Evolutionary conservation across 2,888 invertebrate species (phyloP), one percentile per base, ranked within the genome.

Genomic region (Philereme transversata): DNA sequence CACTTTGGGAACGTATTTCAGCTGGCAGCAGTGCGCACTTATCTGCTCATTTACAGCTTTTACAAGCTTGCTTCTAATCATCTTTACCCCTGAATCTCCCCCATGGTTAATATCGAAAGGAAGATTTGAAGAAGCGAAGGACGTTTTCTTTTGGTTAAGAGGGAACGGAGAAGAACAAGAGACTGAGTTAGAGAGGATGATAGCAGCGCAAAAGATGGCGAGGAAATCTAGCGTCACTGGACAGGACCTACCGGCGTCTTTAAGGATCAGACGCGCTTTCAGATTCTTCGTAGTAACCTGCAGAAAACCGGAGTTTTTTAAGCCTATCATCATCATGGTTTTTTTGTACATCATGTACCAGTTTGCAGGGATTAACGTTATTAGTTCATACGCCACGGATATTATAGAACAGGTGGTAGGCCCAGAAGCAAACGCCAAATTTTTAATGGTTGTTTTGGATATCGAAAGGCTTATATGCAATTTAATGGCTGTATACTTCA

Each of bases 341-440:
- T 86, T 93, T 1, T 86, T 95, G 55, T 95, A 96, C 69, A 91
- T 93, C 0, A 93, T 94, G 75, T 94, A 94, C 71, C 96, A 96
- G 76, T 94, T 96, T 62, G 94, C 95, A 34, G 96, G 96, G 0
- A 94, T 95, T 6, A 95, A 95, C 70, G 95, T 95, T 0, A 92
- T 96, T 22, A 94, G 94, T 51, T 96, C 95, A 0, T 96, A 96
- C 68, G 94, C 95, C 0, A 94, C 94, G 36, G 93, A 94, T 69
- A 94, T 95, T 50, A 93, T 96, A 58, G 82, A 81, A 6, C 88
- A 94, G 62, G 91, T 94, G 0, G 92, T 95, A 0, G 94, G 95
- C 0, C 92, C 93, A 4, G 88, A 92, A 0, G 91, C 95, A 0
- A 93, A 95, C 70, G 94, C 94, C 0, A 94, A 95, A 55, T 73